Evolutionary conservation across 92 coral and sea anemone genomes (phyloP).

Genomic region (Zoanthus solanderi): DNA sequence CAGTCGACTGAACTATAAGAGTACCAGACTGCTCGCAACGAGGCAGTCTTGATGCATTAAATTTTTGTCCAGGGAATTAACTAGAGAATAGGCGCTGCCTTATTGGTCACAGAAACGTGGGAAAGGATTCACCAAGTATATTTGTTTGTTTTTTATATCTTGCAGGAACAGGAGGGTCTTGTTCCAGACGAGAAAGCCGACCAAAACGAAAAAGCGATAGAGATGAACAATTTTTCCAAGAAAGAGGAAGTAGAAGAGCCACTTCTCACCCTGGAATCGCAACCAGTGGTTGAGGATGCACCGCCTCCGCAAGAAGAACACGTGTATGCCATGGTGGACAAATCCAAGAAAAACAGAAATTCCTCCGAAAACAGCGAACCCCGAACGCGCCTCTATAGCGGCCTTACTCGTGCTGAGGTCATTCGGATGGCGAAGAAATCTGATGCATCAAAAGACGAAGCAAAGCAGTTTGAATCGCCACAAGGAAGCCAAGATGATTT

Average conservation of each 20-base stretch:
- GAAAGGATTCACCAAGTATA: too few relatives aligned
- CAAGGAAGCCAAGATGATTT: constrained; percentile 72
- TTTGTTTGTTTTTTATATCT: too few relatives aligned
- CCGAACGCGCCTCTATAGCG: constrained; percentile 80
- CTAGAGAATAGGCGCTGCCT: too few relatives aligned
- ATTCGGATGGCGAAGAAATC: constrained; percentile 94
- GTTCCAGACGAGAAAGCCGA: constrained; percentile 36
- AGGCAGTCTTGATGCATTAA: too few relatives aligned
- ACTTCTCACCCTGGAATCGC: constrained; percentile 32
- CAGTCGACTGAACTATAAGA: too few relatives aligned
- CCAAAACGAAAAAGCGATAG: constrained; percentile 30
- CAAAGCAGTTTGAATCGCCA: constrained; percentile 75
- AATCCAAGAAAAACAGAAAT: constrained; percentile 21
- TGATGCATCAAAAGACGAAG: constrained; percentile 76
- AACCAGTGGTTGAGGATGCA: constrained; percentile 48
- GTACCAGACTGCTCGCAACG: too few relatives aligned
- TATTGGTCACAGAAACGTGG: not conserved
- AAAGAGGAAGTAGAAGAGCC: constrained; percentile 37
- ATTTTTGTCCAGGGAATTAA: too few relatives aligned
- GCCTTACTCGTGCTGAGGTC: constrained; percentile 83
- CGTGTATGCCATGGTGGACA: constrained; percentile 68
- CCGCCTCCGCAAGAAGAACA: constrained; percentile 58
- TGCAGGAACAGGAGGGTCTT: constrained; percentile 43
- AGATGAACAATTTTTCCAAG: constrained; percentile 46
- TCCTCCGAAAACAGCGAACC: constrained; percentile 58